Percentiles rank a stretch among this genome's conserved stretches.
Evolutionary conservation across 1,140 invertebrate species (phyloP).

Genomic region (Homarus americanus): DNA sequence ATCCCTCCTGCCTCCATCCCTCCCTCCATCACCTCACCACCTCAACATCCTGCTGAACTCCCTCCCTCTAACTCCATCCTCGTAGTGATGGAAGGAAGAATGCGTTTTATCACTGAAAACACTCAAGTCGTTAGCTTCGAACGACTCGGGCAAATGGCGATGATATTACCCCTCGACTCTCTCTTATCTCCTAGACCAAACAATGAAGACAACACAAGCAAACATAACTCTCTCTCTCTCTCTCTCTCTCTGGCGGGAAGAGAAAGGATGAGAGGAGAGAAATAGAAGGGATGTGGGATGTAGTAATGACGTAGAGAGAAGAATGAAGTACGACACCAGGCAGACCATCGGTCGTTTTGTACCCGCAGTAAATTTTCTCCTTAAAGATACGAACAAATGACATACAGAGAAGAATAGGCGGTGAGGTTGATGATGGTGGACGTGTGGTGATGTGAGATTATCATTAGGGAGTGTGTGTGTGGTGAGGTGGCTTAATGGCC

Average conservation of each 20-base stretch:
- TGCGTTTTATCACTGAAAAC: slow-evolving; percentile 31
- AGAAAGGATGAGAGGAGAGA: not conserved
- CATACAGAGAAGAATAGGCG: not conserved
- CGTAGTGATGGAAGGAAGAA: not conserved
- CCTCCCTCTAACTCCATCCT: not conserved
- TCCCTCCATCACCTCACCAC: no score
- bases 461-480: no score
- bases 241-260: not conserved
- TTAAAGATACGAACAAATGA: no score
- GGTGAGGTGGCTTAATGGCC: no score
- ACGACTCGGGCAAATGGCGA: slow-evolving; percentile 17
- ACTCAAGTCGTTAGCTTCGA: slow-evolving; percentile 34
- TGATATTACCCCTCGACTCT: not conserved
- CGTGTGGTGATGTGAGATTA: no score
- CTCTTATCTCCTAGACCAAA: slow-evolving; percentile 36
- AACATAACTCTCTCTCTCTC: slow-evolving; percentile 15
- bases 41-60: no score
- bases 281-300: not conserved
- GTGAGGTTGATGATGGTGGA: no score
- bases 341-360: no score
- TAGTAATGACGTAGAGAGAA: not conserved
- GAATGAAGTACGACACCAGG: not conserved
- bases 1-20: no score
- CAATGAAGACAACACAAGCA: slow-evolving; percentile 43
- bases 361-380: no score